Percentiles rank a stretch among this genome's conserved stretches.
These are phyloP conservation scores for Nymphalis io DNA, from an alignment of 1,140 invertebrate species.

Conservation along the genomic window DNA sequence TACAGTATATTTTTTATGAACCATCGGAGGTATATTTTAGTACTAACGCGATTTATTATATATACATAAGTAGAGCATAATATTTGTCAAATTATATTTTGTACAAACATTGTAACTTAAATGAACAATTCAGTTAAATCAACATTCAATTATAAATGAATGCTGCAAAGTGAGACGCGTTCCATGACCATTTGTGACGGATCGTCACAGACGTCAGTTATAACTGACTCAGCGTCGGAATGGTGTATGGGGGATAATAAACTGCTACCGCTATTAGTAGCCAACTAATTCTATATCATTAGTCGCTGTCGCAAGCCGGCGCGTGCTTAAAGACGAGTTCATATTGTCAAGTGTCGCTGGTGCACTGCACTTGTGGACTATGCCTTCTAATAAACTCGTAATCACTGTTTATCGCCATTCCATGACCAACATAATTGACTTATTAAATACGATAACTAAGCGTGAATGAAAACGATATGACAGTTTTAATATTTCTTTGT, in stretches of 20 bases:
- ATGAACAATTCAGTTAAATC: neutral
- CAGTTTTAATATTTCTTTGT: too few relatives aligned
- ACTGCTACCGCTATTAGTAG: constrained; percentile 17
- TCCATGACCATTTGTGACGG: constrained; percentile 4
- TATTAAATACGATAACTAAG: too few relatives aligned
- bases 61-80: too few relatives aligned
- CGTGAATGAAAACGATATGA: too few relatives aligned
- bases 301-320: constrained; percentile 19
- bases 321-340: constrained; percentile 15
- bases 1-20: too few relatives aligned
- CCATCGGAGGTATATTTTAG: too few relatives aligned
- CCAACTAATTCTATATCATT: constrained; percentile 24
- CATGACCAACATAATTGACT: too few relatives aligned
- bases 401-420: neutral
- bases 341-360: neutral
- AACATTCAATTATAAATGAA: neutral
- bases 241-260: constrained; percentile 14
- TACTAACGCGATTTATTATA: too few relatives aligned
- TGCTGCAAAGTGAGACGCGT: neutral
- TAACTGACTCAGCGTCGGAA: neutral
- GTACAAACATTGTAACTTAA: neutral
- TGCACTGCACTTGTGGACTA: constrained; percentile 1
- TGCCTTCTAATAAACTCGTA: neutral
- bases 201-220: constrained; percentile 8
- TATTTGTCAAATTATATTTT: too few relatives aligned